Base-by-base conservation (phyloP, 2,888 invertebrate genomes). In the Lithodes maja region DNA sequence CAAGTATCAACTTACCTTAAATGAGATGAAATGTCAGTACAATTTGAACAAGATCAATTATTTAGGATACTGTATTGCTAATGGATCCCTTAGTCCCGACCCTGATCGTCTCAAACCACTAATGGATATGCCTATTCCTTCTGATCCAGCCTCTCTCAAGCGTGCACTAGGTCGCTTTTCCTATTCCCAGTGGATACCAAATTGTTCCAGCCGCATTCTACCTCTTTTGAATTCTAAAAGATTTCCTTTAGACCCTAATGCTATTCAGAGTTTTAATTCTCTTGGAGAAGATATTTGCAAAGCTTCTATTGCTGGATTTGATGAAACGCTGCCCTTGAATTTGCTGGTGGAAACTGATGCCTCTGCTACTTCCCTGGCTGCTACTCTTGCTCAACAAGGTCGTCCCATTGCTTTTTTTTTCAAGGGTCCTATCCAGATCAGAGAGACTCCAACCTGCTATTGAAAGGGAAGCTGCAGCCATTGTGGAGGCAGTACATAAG, bases 41-140 rank as follows among this genome's bases (percentile, higher is more conserved):
- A 33, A 53, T 12, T n/a, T 78, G 53, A 12, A 1, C n/a, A 53
- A 78, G n/a, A 80, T 80, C 12, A 79, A 55, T 53, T 53, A 80
- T 52, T 12, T 86, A 49, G 86, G 86, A 2, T 80, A 80, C 50
- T 50, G 2, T 12, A 80, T 86, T 9, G 49, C 50, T 61, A 2
- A 15, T 61, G 86, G 81, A 2, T 12, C 53, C 3, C n/a, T 86
- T 5, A 49, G 49, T 54, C 86, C 86, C 33, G 81, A 81, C 33
- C 80, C 86, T 9, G 86, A 86, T 7, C 79, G 81, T n/a, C 80
- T 81, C 2, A 79, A 71, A 53, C 81, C 81, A 7, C 49, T 86
- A 17, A 52, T 79, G n/a, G 79, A 79, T n/a, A n/a, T 79, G 54
- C 79, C 79, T n/a, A 15, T 12, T 53, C 79, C 79, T 79, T 79